phyloP scores from a whole-genome alignment of 2,888 invertebrate species.

The Xanthia togata region DNA sequence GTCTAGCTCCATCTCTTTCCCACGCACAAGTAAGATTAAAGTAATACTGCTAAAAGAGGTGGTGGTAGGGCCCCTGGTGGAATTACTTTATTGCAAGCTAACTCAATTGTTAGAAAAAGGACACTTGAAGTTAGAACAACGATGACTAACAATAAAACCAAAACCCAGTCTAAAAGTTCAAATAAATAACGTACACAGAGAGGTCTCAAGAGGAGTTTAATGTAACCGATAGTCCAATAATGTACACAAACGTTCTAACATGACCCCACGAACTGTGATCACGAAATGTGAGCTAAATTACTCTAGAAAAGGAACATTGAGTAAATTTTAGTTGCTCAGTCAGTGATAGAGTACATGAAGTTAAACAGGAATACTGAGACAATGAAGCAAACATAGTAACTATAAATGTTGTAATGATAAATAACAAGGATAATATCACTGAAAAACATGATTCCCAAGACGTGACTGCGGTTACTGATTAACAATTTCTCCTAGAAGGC shows the following conservation, averaged over 20 bases:
- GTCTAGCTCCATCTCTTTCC: too few species aligned
- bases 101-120: neutral
- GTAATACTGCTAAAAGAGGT: too few species aligned
- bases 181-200: neutral
- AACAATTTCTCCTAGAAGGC: neutral
- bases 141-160: neutral
- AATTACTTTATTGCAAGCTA: neutral
- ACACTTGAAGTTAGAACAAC: neutral
- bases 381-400: conserved; percentile 4
- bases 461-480: neutral
- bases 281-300: conserved; percentile 20
- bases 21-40: too few species aligned
- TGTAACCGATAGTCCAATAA: neutral
- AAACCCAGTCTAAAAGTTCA: neutral
- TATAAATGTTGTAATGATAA: neutral
- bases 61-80: too few species aligned
- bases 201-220: neutral
- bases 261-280: conserved; percentile 40
- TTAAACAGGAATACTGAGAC: conserved; percentile 17
- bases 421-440: neutral
- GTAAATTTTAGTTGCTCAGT: conserved; percentile 18
- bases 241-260: conserved; percentile 21
- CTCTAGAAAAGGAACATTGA: conserved; percentile 18
- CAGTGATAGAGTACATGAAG: neutral
- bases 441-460: conserved; percentile 13